Evolutionary conservation across 2,888 invertebrate genomes (phyloP), one percentile per base, ranked within the genome.

Genomic region (Iselma pallidipennis): DNA sequence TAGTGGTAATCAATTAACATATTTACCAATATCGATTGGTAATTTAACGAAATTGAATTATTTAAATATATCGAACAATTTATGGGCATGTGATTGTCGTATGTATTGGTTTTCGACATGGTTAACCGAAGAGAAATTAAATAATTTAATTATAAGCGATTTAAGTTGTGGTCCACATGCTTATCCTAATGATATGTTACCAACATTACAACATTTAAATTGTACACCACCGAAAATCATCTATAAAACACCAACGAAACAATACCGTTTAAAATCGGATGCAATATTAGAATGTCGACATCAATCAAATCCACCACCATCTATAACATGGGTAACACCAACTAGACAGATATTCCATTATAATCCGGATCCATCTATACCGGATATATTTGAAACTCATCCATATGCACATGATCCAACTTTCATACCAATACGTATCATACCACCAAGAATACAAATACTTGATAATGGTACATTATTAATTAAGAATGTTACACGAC

Each of bases 261-360:
- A 88, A 74, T 88, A 91, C 77, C 78, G 87, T 65, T 80, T 91
- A 58, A 86, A 86, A 73, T 84, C 86, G 9, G 85, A 89, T 61
- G 92, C 91, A 1, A 81, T 90, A 16, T 82, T 96, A 29, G 89
- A 91, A 74, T 96, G 95, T 81, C 87, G 87, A 64, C 75, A 68
- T 59, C 66, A 65, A 37, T 84, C 85, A 28, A 92, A 92, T 0
- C 94, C 94, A 0, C 81, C 85, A 48, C 93, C 94, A 1, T 90
- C 91, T 49, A 86, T 95, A 55, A 91, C 91, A 10, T 96, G 95
- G 95, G 88, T 92, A 26, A 93, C 94, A 2, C 93, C 93, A 3
- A 86, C 84, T 0, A 85, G 89, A 55, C 83, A 87, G 73, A 86
- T 91, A 16, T 86, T 87, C 71, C 91, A 92, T 65, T 92, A 92